Base-by-base conservation (phyloP, 2,797 vertebrate genomes). In the Centroberyx gerrardi region DNA sequence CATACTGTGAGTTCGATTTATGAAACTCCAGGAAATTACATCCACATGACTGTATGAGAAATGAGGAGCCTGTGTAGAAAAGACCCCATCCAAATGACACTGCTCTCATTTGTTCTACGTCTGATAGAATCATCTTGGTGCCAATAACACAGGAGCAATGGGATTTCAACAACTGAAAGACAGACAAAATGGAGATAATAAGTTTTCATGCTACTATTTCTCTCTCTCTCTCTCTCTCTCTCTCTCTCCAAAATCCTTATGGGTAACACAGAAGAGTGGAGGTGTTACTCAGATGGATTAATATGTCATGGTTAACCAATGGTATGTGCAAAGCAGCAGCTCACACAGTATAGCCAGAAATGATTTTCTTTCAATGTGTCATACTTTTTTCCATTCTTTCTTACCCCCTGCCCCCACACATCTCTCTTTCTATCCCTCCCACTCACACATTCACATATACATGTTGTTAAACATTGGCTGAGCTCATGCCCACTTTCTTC, bases 281-380 rank as follows among this genome's bases (percentile, higher is more conserved):
- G 76, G 83, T 81, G 88, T 79, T 83, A 80, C 79, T 86, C 77
- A 82, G 42, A 71, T 71, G 52, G 78, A 76, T 82, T 66, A 85
- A 88, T 81, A 81, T 85, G 77, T 78, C 68, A 89, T 89, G 12
- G 4, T 81, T 68, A 84, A 86, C 51, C 18, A 15, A 76, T 78
- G 79, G 78, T 84, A 85, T 83, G 85, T 78, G 78, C 54, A 55
- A 64, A 80, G 68, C 22, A 27, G 17, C 42, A 1, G 28, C 75
- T 72, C 51, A 38, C 54, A 63, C 69, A 71, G 62, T 70, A 74
- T 64, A 12, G 74, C 82, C 87, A 78, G 86, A 90, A 90, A 92
- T 88, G 83, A 88, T 84, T 84, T 78, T 87, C 83, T 76, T 76
- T 89, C 64, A 81, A 68, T 93, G 90, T 87, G 90, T 90, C 86